Evolutionary conservation across 2,113 vertebrate species (phyloP).

Genomic region (Phyllostomus hastatus): DNA sequence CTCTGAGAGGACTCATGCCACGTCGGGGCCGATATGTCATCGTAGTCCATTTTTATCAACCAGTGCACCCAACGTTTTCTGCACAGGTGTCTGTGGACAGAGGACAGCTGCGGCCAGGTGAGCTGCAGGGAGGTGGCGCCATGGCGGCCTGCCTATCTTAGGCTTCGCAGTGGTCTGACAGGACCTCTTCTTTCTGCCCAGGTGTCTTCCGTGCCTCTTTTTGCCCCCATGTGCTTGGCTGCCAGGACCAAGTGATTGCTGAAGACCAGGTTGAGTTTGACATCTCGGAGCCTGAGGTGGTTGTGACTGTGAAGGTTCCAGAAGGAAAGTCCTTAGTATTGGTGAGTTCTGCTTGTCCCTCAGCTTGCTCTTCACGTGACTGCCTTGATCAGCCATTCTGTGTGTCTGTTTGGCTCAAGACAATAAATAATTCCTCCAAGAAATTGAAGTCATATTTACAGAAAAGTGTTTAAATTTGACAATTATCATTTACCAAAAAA

Average conservation of each 20-base stretch:
- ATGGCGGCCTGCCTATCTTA: accelerated
- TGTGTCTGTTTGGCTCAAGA: not conserved
- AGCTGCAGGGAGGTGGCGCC: not conserved
- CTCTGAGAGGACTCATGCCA: constrained; percentile 82
- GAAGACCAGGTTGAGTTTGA: constrained; percentile 85
- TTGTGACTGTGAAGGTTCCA: constrained; percentile 86
- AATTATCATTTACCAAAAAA: not conserved
- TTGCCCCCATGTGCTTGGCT: constrained; percentile 91
- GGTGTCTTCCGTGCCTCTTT: constrained; percentile 89
- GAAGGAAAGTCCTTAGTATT: constrained; percentile 84
- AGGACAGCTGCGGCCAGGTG: constrained; percentile 85
- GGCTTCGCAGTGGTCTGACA: accelerated
- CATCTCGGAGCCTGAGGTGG: constrained; percentile 78
- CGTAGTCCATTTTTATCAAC: constrained; percentile 90
- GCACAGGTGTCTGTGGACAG: constrained; percentile 84
- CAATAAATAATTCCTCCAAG: not conserved
- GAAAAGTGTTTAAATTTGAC: not conserved
- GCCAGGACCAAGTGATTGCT: constrained; percentile 85
- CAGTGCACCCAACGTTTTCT: constrained; percentile 81
- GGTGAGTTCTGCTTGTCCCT: constrained; percentile 80
- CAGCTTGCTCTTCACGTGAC: not conserved
- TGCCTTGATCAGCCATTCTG: not conserved
- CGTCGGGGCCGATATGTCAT: constrained; percentile 83
- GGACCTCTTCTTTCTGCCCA: constrained; percentile 58
- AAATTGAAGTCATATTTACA: not conserved